These are phyloP conservation scores for Brachyhypopomus gauderio DNA, from an alignment of 2,113 vertebrate genomes.

Conservation along the genomic window DNA sequence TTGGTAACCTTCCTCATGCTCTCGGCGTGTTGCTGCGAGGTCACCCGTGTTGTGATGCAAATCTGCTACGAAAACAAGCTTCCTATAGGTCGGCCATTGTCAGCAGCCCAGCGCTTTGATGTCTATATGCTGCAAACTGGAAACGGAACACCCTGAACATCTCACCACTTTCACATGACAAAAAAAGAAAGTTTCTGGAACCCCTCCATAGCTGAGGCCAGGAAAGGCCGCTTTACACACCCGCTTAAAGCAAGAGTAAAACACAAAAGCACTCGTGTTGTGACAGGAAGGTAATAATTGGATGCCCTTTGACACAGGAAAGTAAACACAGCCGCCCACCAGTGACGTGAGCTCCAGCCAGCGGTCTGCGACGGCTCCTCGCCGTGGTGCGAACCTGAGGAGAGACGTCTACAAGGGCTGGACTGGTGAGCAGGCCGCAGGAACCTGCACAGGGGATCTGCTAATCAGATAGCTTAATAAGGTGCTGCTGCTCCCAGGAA, in stretches of 20 bases:
- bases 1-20: conserved; percentile 45
- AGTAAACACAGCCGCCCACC: not conserved
- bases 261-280: conserved; percentile 9
- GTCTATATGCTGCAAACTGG: conserved; percentile 10
- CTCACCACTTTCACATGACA: not conserved
- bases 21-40: conserved; percentile 33
- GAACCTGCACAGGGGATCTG: conserved; percentile 25
- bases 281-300: conserved; percentile 30
- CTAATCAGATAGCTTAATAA: conserved; percentile 51
- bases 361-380: not conserved
- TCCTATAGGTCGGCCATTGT: conserved; percentile 33
- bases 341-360: conserved; percentile 12
- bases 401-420: conserved; percentile 1
- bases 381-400: conserved; percentile 2
- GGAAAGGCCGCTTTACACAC: not conserved
- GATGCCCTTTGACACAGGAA: conserved; percentile 3
- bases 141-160: not conserved
- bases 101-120: conserved; percentile 14
- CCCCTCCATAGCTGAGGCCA: not conserved
- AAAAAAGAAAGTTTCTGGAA: no score
- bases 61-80: conserved; percentile 34
- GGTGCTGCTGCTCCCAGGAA: conserved; percentile 33
- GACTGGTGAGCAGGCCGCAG: conserved; percentile 15
- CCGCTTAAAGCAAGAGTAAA: not conserved
- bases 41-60: conserved; percentile 46